Base-by-base conservation (phyloP, 2,888 invertebrate genomes). In the Ametastegia equiseti region DNA sequence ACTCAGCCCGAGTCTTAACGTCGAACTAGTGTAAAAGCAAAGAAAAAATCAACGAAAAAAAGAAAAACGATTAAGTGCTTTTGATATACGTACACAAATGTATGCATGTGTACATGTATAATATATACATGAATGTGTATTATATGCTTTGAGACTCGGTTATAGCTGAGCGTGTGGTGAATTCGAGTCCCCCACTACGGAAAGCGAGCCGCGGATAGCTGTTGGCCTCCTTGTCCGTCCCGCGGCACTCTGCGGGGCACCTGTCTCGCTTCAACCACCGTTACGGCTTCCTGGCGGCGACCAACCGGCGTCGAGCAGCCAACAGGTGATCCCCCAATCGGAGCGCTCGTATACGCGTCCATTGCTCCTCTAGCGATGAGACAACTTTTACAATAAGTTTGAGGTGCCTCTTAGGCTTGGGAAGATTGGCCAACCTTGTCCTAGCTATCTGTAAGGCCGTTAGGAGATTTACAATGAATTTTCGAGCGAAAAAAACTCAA, bases 321-420 rank as follows among this genome's bases (percentile, higher is more conserved):
- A 90, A 90, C 91, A 91, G 90, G 90, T 91, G 90, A 88, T 82
- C 85, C 86, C 83, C 91, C 91, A 91, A 91, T 91, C 67, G 80
- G 75, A 81, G 39, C 9, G 33, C 80, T 69, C 73, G 79, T 45
- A 78, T 54, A 67, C 84, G 78, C 86, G 83, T 83, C 83, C 84
- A 81, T 84, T 82, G 81, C 84, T 82, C 81, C 84, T 65, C 81
- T 80, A 77, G 13, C 78, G 36, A 60, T 63, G 42, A 60, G 78
- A 81, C 75, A 80, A 73, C 77, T 81, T 77, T 77, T 77, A 71
- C 80, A 39, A 50, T 30, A 54, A 75, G 50, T 75, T 27, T 11
- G 54, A 54, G 73, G n/a, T n/a, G n/a, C n/a, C 54, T 47, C 27
- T n/a, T 13, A 47, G 47, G 19, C 47, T 47, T 71, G 45, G n/a